Conservation (phyloP, 2,797 vertebrate genomes). For the Enteromius anoplus region DNA sequence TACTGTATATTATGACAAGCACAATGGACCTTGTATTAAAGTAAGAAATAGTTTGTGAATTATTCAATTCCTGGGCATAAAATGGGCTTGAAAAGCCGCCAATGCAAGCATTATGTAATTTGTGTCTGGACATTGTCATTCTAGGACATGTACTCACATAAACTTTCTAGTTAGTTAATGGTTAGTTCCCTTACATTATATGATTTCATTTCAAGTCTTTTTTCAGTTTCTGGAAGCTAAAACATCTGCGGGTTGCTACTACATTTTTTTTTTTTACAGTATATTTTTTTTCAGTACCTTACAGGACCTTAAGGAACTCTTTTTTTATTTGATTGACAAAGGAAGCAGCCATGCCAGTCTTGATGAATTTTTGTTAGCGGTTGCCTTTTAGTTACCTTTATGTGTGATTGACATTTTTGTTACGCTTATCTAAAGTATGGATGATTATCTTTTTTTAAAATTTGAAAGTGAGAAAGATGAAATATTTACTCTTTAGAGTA, state of each 20-base stretch:
- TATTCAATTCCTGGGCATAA: neutral
- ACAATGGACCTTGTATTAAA: neutral
- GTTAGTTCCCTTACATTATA: neutral
- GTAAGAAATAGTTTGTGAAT: neutral
- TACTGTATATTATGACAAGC: neutral
- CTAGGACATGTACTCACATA: neutral
- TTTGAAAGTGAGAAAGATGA: neutral
- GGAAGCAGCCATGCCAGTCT: neutral
- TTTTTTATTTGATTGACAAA: neutral
- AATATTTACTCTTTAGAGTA: neutral
- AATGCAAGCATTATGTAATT: slow-evolving; percentile 19
- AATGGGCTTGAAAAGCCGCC: neutral
- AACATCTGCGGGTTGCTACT: no score
- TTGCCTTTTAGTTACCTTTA: no score
- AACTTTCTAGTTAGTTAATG: neutral
- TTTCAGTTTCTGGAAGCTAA: neutral
- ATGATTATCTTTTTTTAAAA: neutral
- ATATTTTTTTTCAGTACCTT: no score
- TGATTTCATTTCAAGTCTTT: neutral
- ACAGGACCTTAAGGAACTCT: no score
- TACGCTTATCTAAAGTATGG: neutral
- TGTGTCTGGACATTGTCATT: slow-evolving; percentile 34
- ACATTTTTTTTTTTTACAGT: no score
- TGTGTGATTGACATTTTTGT: neutral
- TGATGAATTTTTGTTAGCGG: no score